phyloP scores from a whole-genome alignment of 2,888 invertebrate species.

The Dyspetes luteomarginatus region DNA sequence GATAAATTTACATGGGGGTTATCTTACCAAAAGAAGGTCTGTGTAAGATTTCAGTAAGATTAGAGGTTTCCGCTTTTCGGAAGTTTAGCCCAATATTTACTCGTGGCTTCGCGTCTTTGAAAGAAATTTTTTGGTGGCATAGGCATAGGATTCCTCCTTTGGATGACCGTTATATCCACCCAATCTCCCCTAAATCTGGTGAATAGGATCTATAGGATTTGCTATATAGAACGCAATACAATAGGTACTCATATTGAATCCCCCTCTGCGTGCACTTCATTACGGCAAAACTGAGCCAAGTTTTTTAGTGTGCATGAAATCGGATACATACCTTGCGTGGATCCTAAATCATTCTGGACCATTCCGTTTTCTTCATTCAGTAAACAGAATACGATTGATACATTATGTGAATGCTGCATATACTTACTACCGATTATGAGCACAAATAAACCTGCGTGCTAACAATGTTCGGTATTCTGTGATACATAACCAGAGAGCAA shows the following conservation, averaged over 20 bases:
- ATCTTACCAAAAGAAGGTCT: too few species aligned
- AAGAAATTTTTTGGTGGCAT: too few species aligned
- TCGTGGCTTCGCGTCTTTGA: too few species aligned
- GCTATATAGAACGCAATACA: too few species aligned
- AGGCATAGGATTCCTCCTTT: too few species aligned
- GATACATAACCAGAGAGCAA: neutral
- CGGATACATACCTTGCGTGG: conserved; percentile 18
- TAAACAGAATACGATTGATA: neutral
- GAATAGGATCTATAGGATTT: too few species aligned
- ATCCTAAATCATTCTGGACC: conserved; percentile 12
- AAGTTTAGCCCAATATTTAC: too few species aligned
- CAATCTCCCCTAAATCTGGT: too few species aligned
- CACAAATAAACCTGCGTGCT: neutral
- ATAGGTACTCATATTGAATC: conserved; percentile 37
- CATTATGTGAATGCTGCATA: neutral
- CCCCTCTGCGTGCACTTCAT: conserved; percentile 3
- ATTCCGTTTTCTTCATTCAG: neutral
- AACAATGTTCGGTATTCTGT: neutral
- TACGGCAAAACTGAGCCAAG: neutral
- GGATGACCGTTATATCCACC: too few species aligned
- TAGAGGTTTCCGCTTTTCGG: too few species aligned
- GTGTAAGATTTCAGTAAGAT: too few species aligned
- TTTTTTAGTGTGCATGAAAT: conserved; percentile 19
- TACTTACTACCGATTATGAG: neutral
- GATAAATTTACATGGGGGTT: too few species aligned